phyloP scores from a whole-genome alignment of 2,113 vertebrate species.

The Felis catus region DNA sequence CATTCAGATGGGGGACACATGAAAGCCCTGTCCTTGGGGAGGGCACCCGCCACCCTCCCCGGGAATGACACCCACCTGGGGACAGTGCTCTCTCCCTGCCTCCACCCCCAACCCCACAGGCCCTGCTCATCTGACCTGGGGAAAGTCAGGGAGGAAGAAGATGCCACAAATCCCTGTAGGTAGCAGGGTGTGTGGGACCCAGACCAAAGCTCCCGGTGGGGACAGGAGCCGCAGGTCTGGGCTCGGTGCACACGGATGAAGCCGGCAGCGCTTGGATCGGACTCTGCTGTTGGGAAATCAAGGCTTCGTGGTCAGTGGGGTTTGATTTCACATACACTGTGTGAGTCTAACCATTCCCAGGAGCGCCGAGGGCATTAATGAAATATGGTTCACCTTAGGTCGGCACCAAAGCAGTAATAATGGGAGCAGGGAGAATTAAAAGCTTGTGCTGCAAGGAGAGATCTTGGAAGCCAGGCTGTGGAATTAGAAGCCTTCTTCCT shows the following conservation, averaged over 20 bases:
- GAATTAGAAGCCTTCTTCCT: not conserved
- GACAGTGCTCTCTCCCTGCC: conserved; percentile 55
- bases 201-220: conserved; percentile 31
- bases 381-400: not conserved
- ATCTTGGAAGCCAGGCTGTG: not conserved
- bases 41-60: not conserved
- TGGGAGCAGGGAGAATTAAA: not conserved
- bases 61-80: not conserved
- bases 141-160: conserved; percentile 46
- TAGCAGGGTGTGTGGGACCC: conserved; percentile 51
- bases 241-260: not conserved
- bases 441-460: rapidly evolving
- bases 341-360: not conserved
- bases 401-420: not conserved
- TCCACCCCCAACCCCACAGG: conserved; percentile 8
- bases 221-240: not conserved
- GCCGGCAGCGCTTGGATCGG: not conserved
- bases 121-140: conserved; percentile 61
- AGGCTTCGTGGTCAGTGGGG: not conserved
- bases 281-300: not conserved
- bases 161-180: not conserved
- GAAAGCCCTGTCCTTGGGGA: not conserved
- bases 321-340: rapidly evolving
- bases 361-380: rapidly evolving
- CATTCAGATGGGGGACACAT: no score